A percentile compares a stretch with the other conserved stretches of the same genome.
Conservation (phyloP, 2,888 invertebrate species). For the Blomia tropicalis region DNA sequence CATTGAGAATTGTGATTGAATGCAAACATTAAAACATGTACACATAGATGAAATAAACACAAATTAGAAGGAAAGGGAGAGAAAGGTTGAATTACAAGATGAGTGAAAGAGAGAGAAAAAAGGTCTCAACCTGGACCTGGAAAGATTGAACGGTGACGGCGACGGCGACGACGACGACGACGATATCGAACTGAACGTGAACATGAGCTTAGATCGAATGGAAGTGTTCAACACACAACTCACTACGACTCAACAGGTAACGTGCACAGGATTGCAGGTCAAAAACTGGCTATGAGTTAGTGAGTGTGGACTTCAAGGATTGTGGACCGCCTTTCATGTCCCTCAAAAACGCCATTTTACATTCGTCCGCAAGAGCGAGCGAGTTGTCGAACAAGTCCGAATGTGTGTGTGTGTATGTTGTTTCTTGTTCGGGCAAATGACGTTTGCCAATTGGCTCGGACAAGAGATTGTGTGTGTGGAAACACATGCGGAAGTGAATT, state of each 20-base stretch:
- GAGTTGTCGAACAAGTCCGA: constrained; percentile 11
- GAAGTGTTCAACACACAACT: too few species aligned
- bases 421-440: too few species aligned
- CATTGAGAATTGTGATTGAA: too few species aligned
- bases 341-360: neutral
- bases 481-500: constrained; percentile 14
- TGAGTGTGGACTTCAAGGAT: constrained; percentile 8
- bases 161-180: neutral
- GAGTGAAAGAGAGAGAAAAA: too few species aligned
- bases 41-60: too few species aligned
- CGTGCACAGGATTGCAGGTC: constrained; percentile 13
- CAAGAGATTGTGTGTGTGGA: neutral
- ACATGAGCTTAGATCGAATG: too few species aligned
- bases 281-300: constrained; percentile 4
- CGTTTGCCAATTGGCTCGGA: too few species aligned
- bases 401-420: too few species aligned
- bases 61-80: too few species aligned
- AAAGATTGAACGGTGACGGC: neutral
- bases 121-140: too few species aligned
- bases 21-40: too few species aligned
- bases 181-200: neutral
- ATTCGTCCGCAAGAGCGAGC: neutral
- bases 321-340: constrained; percentile 14
- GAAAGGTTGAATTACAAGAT: too few species aligned
- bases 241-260: constrained; percentile 3